These are phyloP conservation scores for Crotalus adamanteus DNA, from an alignment of 2,797 vertebrate species.

Conservation along the genomic window DNA sequence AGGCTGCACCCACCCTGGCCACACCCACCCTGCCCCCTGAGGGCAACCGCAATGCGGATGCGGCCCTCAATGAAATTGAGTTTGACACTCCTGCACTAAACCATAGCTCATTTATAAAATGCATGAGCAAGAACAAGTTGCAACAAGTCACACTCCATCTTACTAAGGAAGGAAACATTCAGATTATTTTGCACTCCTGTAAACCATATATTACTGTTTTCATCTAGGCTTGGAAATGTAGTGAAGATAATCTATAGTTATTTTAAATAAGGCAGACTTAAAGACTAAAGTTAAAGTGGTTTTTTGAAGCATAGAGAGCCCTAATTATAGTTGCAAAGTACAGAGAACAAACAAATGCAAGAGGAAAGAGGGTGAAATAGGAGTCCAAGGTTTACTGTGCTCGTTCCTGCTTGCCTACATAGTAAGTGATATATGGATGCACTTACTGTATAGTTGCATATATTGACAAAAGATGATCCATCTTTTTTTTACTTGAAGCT, in stretches of 20 bases:
- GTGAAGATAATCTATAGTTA: neutral
- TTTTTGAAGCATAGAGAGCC: neutral
- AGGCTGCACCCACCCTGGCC: too few species aligned
- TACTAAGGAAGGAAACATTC: neutral
- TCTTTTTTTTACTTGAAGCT: neutral
- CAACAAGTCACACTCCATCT: neutral
- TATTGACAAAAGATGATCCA: slow-evolving; percentile 8
- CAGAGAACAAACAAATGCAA: neutral
- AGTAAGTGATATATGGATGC: too few species aligned
- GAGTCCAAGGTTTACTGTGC: neutral
- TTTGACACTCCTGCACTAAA: neutral
- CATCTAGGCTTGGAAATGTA: neutral
- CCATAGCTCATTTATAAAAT: neutral
- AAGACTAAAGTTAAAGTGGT: neutral
- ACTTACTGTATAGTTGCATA: neutral
- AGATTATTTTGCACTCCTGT: neutral
- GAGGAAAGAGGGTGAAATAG: neutral
- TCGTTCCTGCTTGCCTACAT: neutral
- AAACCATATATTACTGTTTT: neutral
- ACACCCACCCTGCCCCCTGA: too few species aligned
- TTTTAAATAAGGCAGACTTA: neutral
- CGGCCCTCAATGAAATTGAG: too few species aligned
- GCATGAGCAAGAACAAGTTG: neutral
- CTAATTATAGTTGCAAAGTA: neutral
- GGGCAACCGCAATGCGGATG: too few species aligned